phyloP scores from a whole-genome alignment of 2,888 invertebrate genomes.

The Cerastis rubricosa region DNA sequence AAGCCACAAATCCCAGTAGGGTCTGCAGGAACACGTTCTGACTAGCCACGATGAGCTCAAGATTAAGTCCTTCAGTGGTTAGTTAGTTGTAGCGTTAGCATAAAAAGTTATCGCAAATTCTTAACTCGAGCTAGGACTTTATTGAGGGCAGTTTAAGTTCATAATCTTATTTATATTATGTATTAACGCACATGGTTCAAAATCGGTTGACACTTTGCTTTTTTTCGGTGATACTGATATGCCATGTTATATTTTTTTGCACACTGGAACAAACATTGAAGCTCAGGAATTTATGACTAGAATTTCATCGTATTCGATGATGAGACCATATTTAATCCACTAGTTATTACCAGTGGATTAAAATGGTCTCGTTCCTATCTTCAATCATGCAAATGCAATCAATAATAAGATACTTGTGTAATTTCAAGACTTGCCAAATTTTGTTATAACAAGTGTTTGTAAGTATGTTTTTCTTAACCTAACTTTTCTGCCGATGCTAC shows the following conservation, averaged over 20 bases:
- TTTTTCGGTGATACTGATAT: neutral
- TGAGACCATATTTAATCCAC: too few relatives aligned
- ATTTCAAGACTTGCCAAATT: neutral
- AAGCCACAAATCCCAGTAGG: conserved; percentile 57
- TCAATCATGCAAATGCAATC: neutral
- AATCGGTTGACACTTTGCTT: neutral
- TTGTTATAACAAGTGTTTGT: too few relatives aligned
- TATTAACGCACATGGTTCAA: neutral
- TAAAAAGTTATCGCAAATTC: neutral
- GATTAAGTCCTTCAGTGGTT: conserved; percentile 61
- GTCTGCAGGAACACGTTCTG: conserved; percentile 45
- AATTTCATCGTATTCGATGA: too few relatives aligned
- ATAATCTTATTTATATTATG: neutral
- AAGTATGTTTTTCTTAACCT: neutral
- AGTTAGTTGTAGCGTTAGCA: conserved; percentile 56
- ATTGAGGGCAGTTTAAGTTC: neutral
- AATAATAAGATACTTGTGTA: too few relatives aligned
- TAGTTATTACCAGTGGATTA: neutral
- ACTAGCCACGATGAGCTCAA: conserved; percentile 53
- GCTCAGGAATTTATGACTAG: neutral
- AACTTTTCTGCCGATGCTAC: conserved; percentile 31
- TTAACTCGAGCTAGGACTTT: neutral
- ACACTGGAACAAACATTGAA: neutral
- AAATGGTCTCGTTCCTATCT: neutral
- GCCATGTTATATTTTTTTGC: neutral